phyloP scores from a whole-genome alignment of 2,888 invertebrate species.

The Epinotia nisella region DNA sequence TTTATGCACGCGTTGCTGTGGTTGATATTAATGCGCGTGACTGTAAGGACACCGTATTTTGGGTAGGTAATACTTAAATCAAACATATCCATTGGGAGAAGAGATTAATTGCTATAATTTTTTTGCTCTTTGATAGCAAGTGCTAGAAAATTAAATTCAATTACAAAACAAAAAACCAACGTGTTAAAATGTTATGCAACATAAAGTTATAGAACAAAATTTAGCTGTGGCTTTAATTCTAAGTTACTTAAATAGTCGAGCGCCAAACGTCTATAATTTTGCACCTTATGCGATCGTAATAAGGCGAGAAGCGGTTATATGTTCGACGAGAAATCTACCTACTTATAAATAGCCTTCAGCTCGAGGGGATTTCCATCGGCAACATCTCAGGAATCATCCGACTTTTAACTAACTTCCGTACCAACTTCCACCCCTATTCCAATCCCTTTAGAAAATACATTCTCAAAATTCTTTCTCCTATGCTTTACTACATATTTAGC shows the following conservation, averaged over 20 bases:
- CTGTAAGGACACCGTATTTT: too few relatives aligned
- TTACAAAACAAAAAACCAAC: background rate
- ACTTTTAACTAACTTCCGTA: constrained; percentile 11
- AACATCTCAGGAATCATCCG: constrained; percentile 13
- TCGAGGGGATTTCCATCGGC: background rate
- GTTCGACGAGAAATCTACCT: background rate
- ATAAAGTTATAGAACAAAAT: background rate
- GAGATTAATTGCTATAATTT: too few relatives aligned
- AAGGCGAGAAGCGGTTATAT: background rate
- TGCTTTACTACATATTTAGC: background rate
- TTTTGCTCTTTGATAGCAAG: too few relatives aligned
- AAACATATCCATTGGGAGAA: too few relatives aligned
- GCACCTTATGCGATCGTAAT: background rate
- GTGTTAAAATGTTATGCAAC: background rate
- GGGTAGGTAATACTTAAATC: too few relatives aligned
- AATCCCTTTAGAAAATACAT: background rate
- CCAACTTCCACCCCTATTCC: constrained; percentile 9
- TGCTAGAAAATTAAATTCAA: too few relatives aligned
- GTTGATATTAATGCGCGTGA: too few relatives aligned
- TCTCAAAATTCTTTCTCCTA: background rate
- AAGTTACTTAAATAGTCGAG: background rate
- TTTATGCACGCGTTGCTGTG: too few relatives aligned
- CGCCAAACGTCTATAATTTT: background rate
- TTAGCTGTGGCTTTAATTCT: background rate
- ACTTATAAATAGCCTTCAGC: background rate